Conservation (phyloP, 2,888 invertebrate species). For the Netelia inedita region DNA sequence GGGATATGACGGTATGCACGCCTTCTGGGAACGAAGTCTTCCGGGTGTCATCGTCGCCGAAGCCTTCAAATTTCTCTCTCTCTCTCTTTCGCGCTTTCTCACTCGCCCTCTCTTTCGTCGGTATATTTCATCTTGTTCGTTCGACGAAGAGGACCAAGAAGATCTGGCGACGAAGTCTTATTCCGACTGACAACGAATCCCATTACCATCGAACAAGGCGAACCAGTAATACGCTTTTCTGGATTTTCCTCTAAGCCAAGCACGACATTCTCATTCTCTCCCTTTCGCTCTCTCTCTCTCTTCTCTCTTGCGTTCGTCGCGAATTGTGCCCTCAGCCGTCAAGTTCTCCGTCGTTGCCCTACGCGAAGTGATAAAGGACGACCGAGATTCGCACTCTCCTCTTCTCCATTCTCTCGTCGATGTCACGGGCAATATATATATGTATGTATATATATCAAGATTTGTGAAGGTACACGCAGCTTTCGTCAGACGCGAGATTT, state of each 20-base stretch:
- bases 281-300: neutral
- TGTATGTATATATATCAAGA: neutral
- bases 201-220: conserved; percentile 77
- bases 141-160: conserved; percentile 39
- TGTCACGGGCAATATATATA: neutral
- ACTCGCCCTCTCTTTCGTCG: conserved; percentile 8
- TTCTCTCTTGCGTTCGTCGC: neutral
- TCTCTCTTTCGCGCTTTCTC: conserved; percentile 32
- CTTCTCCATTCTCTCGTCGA: neutral
- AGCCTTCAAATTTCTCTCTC: conserved; percentile 41
- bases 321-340: conserved; percentile 26
- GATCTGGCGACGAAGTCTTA: conserved; percentile 75
- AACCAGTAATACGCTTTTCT: conserved; percentile 73
- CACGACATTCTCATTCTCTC: conserved; percentile 23
- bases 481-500: neutral
- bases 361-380: conserved; percentile 18
- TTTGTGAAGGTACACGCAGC: neutral
- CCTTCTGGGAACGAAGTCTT: conserved; percentile 44
- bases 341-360: conserved; percentile 10
- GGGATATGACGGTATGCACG: conserved; percentile 55
- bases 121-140: conserved; percentile 25
- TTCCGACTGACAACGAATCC: conserved; percentile 79
- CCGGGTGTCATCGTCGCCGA: conserved; percentile 57
- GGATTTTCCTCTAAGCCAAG: conserved; percentile 70
- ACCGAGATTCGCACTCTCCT: conserved; percentile 33